A percentile compares a stretch with the other conserved stretches of the same genome.
Evolutionary conservation across 2,888 invertebrate genomes (phyloP).

Genomic region (Apamea anceps): DNA sequence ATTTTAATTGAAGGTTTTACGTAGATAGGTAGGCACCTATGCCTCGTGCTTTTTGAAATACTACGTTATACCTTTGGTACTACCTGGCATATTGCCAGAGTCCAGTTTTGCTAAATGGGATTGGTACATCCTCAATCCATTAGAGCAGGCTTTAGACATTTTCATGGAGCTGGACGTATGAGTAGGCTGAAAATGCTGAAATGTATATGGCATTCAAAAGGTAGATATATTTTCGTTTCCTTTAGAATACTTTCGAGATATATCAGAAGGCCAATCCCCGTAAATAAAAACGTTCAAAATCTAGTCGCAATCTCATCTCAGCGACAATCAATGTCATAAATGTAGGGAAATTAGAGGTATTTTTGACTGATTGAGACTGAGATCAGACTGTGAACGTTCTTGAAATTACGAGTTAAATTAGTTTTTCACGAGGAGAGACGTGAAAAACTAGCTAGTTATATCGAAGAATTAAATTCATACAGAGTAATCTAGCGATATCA

Average conservation of each 20-base stretch:
- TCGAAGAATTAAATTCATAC: neutral
- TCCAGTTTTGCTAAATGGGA: constrained; percentile 52
- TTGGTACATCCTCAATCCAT: constrained; percentile 46
- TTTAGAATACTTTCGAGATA: neutral
- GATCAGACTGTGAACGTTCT: no score
- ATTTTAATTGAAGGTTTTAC: neutral
- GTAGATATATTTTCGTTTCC: neutral
- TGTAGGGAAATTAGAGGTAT: no score
- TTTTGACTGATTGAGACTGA: no score
- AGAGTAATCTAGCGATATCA: neutral
- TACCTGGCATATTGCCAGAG: constrained; percentile 37
- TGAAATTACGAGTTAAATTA: neutral
- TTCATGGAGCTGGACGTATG: neutral
- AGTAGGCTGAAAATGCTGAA: neutral
- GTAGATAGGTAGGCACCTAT: neutral
- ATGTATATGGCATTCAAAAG: neutral
- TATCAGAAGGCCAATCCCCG: no score
- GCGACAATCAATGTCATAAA: no score
- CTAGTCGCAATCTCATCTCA: no score
- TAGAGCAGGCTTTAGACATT: constrained; percentile 28
- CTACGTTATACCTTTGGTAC: constrained; percentile 20
- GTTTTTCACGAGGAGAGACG: no score
- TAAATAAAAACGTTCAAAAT: no score
- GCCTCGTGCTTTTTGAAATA: constrained; percentile 4
- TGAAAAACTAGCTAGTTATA: neutral